These are phyloP conservation scores for Dendrophyllia cribrosa DNA, from an alignment of 64 coral and sea anemone genomes.

Conservation along the genomic window DNA sequence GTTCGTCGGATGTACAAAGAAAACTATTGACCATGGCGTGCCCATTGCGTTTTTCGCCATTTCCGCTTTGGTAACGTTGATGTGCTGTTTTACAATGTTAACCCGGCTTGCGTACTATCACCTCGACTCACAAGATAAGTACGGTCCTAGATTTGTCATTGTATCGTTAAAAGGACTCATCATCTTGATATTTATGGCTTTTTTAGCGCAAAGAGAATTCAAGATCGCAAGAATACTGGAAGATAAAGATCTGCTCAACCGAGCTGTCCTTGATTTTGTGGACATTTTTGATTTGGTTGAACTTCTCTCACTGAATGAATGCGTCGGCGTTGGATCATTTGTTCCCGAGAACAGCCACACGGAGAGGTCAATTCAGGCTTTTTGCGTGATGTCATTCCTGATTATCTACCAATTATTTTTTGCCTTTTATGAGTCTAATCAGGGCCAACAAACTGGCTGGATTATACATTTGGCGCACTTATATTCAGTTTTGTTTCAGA, in stretches of 20 bases:
- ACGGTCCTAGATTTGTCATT: constrained; percentile 29
- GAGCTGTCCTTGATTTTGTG: constrained; percentile 41
- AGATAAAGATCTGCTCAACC: not conserved
- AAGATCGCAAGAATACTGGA: not conserved
- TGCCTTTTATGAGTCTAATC: not conserved
- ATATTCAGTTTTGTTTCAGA: constrained; percentile 5
- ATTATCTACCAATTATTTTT: not conserved
- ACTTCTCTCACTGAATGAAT: not conserved
- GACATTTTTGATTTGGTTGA: constrained; percentile 60
- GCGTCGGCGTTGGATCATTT: constrained; percentile 1
- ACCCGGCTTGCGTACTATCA: constrained; percentile 38
- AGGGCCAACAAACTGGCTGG: not conserved
- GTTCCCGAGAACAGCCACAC: not conserved
- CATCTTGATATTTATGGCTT: constrained; percentile 2
- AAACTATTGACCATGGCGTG: no score
- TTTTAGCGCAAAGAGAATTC: not conserved
- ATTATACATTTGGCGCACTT: not conserved
- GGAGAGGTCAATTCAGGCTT: constrained; percentile 29
- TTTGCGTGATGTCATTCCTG: constrained; percentile 18
- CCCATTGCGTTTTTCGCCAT: no score
- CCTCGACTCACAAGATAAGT: not conserved
- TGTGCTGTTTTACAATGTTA: constrained; percentile 45
- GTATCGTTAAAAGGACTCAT: constrained; percentile 6
- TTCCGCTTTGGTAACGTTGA: not conserved
- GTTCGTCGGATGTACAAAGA: no score